A percentile compares a stretch with the other conserved stretches of the same genome.
These are phyloP conservation scores for Drosophila takahashii DNA, from an alignment of 1,140 invertebrate genomes.

Conservation along the genomic window DNA sequence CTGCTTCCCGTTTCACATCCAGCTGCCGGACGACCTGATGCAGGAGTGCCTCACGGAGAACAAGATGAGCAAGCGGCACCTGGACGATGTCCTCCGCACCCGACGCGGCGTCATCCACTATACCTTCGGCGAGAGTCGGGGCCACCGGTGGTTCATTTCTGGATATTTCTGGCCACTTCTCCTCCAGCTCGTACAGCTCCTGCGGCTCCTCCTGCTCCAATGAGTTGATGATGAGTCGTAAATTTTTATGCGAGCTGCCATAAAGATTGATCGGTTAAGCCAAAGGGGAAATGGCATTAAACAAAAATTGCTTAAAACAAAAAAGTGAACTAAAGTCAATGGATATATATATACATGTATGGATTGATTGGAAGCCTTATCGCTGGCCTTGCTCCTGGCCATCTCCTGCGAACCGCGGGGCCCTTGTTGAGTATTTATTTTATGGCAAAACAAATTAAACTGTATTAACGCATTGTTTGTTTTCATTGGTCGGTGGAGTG, in stretches of 20 bases:
- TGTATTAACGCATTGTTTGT: slow-evolving; percentile 37
- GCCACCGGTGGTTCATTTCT: neutral
- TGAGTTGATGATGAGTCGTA: slow-evolving; percentile 55
- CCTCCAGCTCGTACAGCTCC: neutral
- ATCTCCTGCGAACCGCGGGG: slow-evolving; percentile 4
- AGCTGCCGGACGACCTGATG: slow-evolving; percentile 60
- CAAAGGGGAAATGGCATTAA: neutral
- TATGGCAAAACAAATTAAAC: slow-evolving; percentile 30
- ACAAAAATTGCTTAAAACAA: neutral
- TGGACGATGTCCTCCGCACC: slow-evolving; percentile 27
- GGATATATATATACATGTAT: neutral
- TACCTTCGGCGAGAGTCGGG: slow-evolving; percentile 12
- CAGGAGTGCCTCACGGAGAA: slow-evolving; percentile 38
- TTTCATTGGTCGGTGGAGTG: neutral
- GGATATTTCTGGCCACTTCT: neutral
- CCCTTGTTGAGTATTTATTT: slow-evolving; percentile 23
- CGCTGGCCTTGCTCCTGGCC: slow-evolving; percentile 25
- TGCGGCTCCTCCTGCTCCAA: slow-evolving; percentile 13
- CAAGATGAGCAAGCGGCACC: rapidly evolving
- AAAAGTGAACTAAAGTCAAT: neutral
- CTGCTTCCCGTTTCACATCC: slow-evolving; percentile 70
- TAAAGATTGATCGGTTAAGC: slow-evolving; percentile 66
- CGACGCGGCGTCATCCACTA: slow-evolving; percentile 49
- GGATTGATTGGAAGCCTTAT: slow-evolving; percentile 3
- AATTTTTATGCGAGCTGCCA: slow-evolving; percentile 61